These are phyloP conservation scores for Xiphophorus birchmanni DNA, from an alignment of 2,797 vertebrate species.

Conservation along the genomic window DNA sequence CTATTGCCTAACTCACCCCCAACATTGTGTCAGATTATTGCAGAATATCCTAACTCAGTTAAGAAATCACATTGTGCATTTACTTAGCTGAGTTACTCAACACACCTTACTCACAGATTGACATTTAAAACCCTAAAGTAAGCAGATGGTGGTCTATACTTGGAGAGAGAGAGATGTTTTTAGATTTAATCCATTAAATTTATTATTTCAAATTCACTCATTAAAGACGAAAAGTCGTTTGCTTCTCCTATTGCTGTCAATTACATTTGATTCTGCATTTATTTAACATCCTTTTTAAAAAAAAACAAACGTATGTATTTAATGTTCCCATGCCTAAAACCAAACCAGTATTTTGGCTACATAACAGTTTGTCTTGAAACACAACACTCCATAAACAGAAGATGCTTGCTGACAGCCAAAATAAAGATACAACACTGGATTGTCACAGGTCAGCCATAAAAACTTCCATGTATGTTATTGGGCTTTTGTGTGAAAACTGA, in stretches of 20 bases:
- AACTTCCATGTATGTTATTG: no score
- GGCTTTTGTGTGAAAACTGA: neutral
- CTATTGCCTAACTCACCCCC: slow-evolving; percentile 14
- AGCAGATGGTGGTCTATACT: neutral
- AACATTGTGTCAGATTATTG: slow-evolving; percentile 13
- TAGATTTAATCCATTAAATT: neutral
- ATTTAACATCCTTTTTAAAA: neutral
- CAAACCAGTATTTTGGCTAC: neutral
- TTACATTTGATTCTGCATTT: neutral
- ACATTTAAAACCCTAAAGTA: neutral
- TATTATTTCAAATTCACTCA: neutral
- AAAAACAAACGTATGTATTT: neutral
- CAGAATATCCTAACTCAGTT: slow-evolving; percentile 1
- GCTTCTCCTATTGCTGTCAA: neutral
- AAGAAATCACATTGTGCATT: slow-evolving; percentile 5
- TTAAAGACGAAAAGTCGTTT: neutral
- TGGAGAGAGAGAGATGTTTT: neutral
- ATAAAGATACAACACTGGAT: neutral
- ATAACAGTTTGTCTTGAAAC: neutral
- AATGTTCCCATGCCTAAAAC: neutral
- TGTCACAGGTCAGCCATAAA: neutral
- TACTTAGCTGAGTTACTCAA: slow-evolving; percentile 6
- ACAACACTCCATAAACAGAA: neutral
- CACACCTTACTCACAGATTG: neutral
- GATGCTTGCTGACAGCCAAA: neutral